Conservation (phyloP, 1,140 invertebrate species). For the Ceratina australensis region DNA sequence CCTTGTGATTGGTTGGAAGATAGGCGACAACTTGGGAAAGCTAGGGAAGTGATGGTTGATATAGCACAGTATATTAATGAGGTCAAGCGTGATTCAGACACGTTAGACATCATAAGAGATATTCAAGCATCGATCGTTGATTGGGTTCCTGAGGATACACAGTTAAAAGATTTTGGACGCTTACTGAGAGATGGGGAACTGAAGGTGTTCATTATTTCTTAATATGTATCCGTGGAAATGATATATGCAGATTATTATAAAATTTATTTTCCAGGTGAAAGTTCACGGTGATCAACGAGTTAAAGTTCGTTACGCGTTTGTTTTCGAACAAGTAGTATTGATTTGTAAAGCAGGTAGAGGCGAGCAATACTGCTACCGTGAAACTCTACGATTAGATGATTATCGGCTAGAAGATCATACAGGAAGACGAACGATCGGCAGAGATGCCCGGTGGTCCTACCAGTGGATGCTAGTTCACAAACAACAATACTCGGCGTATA, state of each 20-base stretch:
- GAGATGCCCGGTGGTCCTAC: constrained; percentile 88
- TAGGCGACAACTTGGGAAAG: constrained; percentile 88
- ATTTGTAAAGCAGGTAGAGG: constrained; percentile 95
- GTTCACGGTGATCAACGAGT: constrained; percentile 93
- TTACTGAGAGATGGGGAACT: constrained; percentile 95
- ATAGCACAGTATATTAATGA: constrained; percentile 98
- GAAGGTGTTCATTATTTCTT: constrained; percentile 80
- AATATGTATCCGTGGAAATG: background rate
- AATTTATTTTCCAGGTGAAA: constrained; percentile 81
- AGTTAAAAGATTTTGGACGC: constrained; percentile 93
- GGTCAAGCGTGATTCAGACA: constrained; percentile 98
- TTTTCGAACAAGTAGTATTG: constrained; percentile 97
- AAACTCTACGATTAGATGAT: constrained; percentile 90
- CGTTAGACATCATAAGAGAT: constrained; percentile 93
- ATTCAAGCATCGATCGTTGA: constrained; percentile 92
- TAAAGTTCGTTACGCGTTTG: constrained; percentile 94
- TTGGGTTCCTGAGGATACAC: constrained; percentile 88
- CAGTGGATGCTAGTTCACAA: constrained; percentile 92
- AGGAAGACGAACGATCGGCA: constrained; percentile 82
- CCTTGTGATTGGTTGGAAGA: constrained; percentile 90
- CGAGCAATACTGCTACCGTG: constrained; percentile 95
- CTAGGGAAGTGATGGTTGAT: constrained; percentile 98
- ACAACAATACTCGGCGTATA: constrained; percentile 90
- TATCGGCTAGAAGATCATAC: constrained; percentile 92
- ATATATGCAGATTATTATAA: no score